Base-by-base conservation (phyloP, 2,888 invertebrate genomes). In the Platycnemis pennipes region DNA sequence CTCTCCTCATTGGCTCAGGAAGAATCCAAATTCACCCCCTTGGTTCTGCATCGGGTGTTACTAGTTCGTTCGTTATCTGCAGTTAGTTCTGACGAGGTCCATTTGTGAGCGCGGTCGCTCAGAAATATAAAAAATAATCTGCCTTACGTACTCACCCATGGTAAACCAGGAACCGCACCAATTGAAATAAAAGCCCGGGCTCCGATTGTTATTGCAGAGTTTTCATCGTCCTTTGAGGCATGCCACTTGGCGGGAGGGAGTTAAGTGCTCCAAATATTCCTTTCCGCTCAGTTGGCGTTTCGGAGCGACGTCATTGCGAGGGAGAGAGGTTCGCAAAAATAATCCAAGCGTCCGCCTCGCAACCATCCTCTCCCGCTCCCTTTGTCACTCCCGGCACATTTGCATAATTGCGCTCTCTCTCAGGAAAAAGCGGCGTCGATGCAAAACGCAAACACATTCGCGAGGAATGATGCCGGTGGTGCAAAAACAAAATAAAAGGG, bases 381-480 rank as follows among this genome's bases (percentile, higher is more conserved):
- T n/a, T 37, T 26, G 37, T 77, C 77, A 11, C 37, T 3, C 77
- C 77, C 8, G 4, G 77, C 11, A 4, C 31, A 77, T 77, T 77
- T 37, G 77, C 77, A 77, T 37, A 77, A 77, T 37, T 77, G n/a
- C 16, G 22, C 13, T 31, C 77, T 77, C 77, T 77, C 26, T 77
- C 26, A 37, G 31, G 37, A 37, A 77, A 77, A 37, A 77, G 77
- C 77, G 77, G 37, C 77, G 11, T 4, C 37, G 77, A 26, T 11
- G 77, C 77, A 77, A 77, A 77, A 77, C 37, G 37, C 77, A 63
- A 63, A 63, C 63, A 63, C n/a, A 63, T 63, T 26, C 63, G 63
- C 63, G 63, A 63, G 63, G 63, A 63, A 63, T 63, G 77, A 37
- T 37, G 37, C 13, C 26, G 13, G 37, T 37, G 37, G 37, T 77